These are phyloP conservation scores for Siniperca undulata DNA, from an alignment of 2,797 vertebrate species.

Conservation along the genomic window DNA sequence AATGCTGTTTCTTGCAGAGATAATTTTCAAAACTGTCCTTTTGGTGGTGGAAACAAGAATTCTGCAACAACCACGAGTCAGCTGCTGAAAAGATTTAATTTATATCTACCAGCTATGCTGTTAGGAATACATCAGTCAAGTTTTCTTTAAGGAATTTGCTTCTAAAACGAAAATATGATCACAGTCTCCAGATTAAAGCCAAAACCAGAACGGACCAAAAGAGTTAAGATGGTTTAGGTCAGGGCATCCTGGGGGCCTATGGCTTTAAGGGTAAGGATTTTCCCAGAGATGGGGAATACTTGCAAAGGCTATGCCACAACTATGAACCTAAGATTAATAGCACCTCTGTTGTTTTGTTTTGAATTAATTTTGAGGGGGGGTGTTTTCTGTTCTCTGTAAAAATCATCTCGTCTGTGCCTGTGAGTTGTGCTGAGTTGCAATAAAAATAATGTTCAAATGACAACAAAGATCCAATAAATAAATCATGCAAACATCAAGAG, in stretches of 20 bases:
- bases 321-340: background rate
- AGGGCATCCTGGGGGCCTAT: background rate
- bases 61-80: background rate
- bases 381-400: background rate
- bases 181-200: background rate
- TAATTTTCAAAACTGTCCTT: background rate
- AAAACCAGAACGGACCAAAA: background rate
- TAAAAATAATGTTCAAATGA: conserved; percentile 24
- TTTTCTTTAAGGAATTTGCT: background rate
- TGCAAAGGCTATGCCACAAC: background rate
- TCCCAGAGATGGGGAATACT: background rate
- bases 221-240: background rate
- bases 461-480: conserved; percentile 40
- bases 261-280: background rate
- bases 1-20: background rate
- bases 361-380: background rate
- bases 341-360: conserved; percentile 13
- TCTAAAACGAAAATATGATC: background rate
- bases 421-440: background rate
- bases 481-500: conserved; percentile 31
- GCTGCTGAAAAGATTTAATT: background rate
- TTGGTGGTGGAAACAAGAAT: background rate
- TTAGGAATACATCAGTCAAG: background rate
- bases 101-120: background rate
- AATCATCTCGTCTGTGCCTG: background rate